These are phyloP conservation scores for Lasioglossum morio DNA, from an alignment of 2,888 invertebrate species.

Conservation along the genomic window DNA sequence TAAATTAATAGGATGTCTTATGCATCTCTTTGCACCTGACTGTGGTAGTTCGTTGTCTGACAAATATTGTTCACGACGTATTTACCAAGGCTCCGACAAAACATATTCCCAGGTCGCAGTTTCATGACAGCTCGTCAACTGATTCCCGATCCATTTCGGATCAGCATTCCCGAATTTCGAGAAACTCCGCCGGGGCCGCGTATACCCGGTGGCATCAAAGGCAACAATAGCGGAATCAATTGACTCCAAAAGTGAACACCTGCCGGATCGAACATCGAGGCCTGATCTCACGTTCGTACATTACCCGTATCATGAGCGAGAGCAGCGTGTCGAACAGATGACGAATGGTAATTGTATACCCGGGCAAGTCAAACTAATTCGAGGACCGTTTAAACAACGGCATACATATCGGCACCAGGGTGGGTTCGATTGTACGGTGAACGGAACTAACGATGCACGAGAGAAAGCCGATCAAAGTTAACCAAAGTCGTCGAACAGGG, in stretches of 20 bases:
- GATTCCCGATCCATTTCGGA: not conserved
- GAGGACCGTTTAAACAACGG: not conserved
- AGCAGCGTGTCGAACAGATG: not conserved
- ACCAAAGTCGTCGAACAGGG: slow-evolving; percentile 35
- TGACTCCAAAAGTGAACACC: not conserved
- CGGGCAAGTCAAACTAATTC: slow-evolving; percentile 16
- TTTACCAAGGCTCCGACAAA: not conserved
- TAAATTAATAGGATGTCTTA: not conserved
- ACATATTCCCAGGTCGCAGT: not conserved
- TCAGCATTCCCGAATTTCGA: not conserved
- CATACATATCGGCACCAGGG: not conserved
- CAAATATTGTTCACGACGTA: not conserved
- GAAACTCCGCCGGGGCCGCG: not conserved
- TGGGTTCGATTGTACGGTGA: not conserved
- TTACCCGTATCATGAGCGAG: not conserved
- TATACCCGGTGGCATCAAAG: not conserved
- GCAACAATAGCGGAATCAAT: not conserved
- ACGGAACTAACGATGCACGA: not conserved
- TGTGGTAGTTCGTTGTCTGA: not conserved
- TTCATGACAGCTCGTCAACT: not conserved
- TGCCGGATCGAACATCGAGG: not conserved
- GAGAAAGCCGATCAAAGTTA: slow-evolving; percentile 37
- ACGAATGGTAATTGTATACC: slow-evolving; percentile 29
- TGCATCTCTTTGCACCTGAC: not conserved
- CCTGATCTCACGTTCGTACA: not conserved